Evolutionary conservation across 2,797 vertebrate genomes (phyloP).

Genomic region (Masticophis lateralis): DNA sequence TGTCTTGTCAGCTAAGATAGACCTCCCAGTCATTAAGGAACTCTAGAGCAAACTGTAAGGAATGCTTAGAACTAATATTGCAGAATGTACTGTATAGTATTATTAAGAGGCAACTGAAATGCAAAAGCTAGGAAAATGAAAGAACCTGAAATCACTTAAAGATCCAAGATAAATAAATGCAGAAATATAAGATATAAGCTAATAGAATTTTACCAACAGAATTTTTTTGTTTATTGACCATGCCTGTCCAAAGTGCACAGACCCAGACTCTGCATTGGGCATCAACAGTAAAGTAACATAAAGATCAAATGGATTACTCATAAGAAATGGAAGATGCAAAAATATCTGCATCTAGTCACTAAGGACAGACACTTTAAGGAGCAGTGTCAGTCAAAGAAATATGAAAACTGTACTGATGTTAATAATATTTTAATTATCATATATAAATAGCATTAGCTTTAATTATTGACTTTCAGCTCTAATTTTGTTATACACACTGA

Average conservation of each 20-base stretch:
- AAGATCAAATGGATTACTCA: background rate
- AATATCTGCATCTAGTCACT: background rate
- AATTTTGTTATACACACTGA: background rate
- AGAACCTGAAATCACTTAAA: background rate
- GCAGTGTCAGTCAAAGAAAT: background rate
- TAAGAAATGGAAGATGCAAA: background rate
- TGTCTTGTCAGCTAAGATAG: background rate
- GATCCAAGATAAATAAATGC: background rate
- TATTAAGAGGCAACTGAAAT: background rate
- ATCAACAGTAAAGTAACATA: background rate
- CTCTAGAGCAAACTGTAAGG: background rate
- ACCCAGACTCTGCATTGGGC: background rate
- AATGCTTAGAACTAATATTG: background rate
- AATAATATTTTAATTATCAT: background rate
- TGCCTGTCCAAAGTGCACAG: background rate
- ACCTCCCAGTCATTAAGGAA: background rate
- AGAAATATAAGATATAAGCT: background rate
- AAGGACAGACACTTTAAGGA: background rate
- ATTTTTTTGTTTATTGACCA: background rate
- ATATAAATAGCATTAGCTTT: background rate
- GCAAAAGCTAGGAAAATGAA: background rate
- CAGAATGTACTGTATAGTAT: background rate
- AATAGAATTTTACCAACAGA: background rate
- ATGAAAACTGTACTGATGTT: background rate
- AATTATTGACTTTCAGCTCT: conserved; percentile 10